Evolutionary conservation across 1,140 invertebrate genomes (phyloP).

Genomic region (Paralvinella palmiformis): DNA sequence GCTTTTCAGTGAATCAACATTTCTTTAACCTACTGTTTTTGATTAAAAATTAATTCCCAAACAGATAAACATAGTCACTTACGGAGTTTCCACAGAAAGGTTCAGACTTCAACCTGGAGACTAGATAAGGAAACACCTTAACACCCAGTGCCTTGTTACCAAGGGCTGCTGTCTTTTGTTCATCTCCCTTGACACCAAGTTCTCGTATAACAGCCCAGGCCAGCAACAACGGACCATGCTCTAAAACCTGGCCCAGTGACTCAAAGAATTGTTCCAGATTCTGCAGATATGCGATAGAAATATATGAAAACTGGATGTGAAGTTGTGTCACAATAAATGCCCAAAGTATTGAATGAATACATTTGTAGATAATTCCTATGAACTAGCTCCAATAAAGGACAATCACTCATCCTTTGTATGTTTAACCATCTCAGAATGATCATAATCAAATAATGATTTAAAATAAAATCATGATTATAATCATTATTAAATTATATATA

Average conservation of each 20-base stretch:
- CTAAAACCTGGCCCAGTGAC: slow-evolving; percentile 13
- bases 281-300: no score
- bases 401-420: no score
- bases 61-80: slow-evolving; percentile 19
- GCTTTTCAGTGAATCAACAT: not conserved
- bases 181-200: slow-evolving; percentile 21
- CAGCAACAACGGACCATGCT: slow-evolving; percentile 46
- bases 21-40: not conserved
- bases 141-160: slow-evolving; percentile 45
- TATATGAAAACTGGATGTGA: no score
- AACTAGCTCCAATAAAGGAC: no score
- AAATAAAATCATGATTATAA: no score
- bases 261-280: not conserved
- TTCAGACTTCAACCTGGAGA: slow-evolving; percentile 29
- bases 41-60: not conserved
- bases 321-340: no score
- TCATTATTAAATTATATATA: no score
- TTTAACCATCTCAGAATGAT: no score
- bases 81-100: slow-evolving; percentile 38
- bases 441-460: no score
- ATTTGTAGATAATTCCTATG: no score
- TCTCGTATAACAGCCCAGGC: slow-evolving; percentile 44
- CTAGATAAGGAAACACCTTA: slow-evolving; percentile 40
- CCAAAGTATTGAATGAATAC: no score
- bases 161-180: slow-evolving; percentile 26